These are phyloP conservation scores for Oophaga sylvatica DNA, from an alignment of 2,797 vertebrate genomes.

Conservation along the genomic window DNA sequence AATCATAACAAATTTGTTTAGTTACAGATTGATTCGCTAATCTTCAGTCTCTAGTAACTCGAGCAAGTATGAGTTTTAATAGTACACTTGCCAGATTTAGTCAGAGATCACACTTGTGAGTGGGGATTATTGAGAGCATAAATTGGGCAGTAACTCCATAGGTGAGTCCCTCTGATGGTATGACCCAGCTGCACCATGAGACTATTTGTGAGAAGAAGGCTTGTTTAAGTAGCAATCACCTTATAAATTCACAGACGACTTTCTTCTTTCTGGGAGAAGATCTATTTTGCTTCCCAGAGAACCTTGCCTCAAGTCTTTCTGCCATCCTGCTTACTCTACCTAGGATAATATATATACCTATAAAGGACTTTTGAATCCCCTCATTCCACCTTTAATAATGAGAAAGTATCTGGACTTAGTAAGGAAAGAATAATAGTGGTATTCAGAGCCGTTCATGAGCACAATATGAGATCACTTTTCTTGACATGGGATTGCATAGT, in stretches of 20 bases:
- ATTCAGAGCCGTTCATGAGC: background rate
- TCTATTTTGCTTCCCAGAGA: background rate
- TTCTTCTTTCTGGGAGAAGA: background rate
- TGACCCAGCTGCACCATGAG: too few species aligned
- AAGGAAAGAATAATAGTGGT: background rate
- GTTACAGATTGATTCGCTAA: too few species aligned
- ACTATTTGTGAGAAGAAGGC: background rate
- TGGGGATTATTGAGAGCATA: too few species aligned
- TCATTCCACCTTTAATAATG: background rate
- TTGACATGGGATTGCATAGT: conserved; percentile 6
- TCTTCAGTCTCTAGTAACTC: too few species aligned
- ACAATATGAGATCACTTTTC: background rate
- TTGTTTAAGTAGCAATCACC: background rate
- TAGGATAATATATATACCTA: background rate
- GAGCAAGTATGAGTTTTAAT: too few species aligned
- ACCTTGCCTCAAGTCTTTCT: background rate
- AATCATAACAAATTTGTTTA: too few species aligned
- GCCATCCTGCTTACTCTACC: background rate
- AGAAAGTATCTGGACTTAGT: background rate
- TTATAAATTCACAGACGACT: background rate
- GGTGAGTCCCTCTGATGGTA: too few species aligned
- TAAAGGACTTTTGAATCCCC: background rate
- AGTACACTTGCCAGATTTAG: too few species aligned
- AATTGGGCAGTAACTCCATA: too few species aligned
- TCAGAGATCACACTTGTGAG: too few species aligned